Conservation (phyloP, 2,797 vertebrate genomes). For the Astyanax mexicanus region DNA sequence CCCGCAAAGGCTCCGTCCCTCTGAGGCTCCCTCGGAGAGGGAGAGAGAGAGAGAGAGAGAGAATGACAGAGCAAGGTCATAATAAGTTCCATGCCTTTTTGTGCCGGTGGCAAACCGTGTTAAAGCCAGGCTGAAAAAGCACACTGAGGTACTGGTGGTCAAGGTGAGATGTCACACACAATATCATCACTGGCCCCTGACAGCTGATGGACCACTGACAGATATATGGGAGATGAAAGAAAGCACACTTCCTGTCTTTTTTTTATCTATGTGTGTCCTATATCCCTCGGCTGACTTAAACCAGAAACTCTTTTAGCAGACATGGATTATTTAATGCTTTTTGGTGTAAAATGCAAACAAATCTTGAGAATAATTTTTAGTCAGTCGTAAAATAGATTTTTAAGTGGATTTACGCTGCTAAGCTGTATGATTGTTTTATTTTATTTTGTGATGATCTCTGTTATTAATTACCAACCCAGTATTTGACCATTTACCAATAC, state of each 20-base stretch:
- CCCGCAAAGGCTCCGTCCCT: not conserved
- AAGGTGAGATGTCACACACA: slow-evolving; percentile 66
- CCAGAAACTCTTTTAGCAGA: not conserved
- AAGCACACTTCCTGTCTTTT: slow-evolving; percentile 28
- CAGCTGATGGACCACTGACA: slow-evolving; percentile 56
- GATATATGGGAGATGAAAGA: slow-evolving; percentile 48
- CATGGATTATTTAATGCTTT: not conserved
- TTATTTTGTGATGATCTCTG: too few relatives aligned
- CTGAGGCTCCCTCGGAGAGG: slow-evolving; percentile 26
- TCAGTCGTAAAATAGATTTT: too few relatives aligned
- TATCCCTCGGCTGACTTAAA: slow-evolving; percentile 25
- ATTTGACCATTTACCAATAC: too few relatives aligned
- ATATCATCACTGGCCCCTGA: slow-evolving; percentile 62
- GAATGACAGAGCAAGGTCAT: slow-evolving; percentile 48
- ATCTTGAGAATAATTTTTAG: too few relatives aligned
- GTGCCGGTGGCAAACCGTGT: slow-evolving; percentile 37
- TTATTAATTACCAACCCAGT: too few relatives aligned
- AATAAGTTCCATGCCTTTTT: slow-evolving; percentile 41
- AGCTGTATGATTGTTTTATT: too few relatives aligned
- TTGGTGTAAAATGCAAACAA: too few relatives aligned
- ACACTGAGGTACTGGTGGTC: slow-evolving; percentile 54
- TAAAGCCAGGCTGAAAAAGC: slow-evolving; percentile 54
- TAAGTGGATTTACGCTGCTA: too few relatives aligned
- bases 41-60: slow-evolving; percentile 4
- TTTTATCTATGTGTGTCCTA: slow-evolving; percentile 26